Evolutionary conservation across 2,888 invertebrate species (phyloP).

Genomic region (Cetonia aurata): DNA sequence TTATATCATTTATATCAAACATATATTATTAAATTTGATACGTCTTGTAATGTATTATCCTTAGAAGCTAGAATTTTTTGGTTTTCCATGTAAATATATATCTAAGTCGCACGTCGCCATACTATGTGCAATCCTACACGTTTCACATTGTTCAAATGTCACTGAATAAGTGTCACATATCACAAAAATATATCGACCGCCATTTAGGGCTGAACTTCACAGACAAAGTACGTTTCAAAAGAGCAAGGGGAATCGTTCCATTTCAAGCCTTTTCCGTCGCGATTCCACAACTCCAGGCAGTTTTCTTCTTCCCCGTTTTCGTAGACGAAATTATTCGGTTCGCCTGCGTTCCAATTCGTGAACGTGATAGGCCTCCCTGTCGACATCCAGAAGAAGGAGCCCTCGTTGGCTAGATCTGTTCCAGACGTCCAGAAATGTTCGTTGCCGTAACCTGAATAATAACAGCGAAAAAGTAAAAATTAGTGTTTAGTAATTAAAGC

Average conservation of each 20-base stretch:
- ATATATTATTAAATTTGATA: background rate
- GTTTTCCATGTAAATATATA: conserved; percentile 21
- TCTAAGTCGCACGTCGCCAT: background rate
- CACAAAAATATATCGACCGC: conserved; percentile 23
- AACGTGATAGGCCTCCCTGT: conserved; percentile 90
- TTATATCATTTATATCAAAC: background rate
- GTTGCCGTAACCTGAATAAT: conserved; percentile 80
- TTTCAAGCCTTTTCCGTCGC: conserved; percentile 91
- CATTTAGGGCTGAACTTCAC: conserved; percentile 76
- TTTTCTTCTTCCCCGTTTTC: conserved; percentile 95
- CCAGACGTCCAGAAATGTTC: conserved; percentile 96
- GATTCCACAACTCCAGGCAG: conserved; percentile 91
- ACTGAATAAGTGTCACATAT: conserved; percentile 13
- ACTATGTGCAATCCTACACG: background rate
- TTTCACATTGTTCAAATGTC: conserved; percentile 1
- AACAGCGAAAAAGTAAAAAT: background rate
- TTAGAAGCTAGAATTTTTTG: conserved; percentile 33
- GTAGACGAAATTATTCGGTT: conserved; percentile 93
- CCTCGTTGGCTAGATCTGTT: conserved; percentile 91
- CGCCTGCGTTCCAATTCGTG: conserved; percentile 94
- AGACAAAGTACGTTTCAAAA: conserved; percentile 93
- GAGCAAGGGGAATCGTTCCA: conserved; percentile 96
- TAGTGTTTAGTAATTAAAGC: no score
- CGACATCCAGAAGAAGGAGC: conserved; percentile 94
- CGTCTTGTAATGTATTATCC: conserved; percentile 9